Base-by-base conservation (phyloP, 2,113 vertebrate species). In the Clarias gariepinus region DNA sequence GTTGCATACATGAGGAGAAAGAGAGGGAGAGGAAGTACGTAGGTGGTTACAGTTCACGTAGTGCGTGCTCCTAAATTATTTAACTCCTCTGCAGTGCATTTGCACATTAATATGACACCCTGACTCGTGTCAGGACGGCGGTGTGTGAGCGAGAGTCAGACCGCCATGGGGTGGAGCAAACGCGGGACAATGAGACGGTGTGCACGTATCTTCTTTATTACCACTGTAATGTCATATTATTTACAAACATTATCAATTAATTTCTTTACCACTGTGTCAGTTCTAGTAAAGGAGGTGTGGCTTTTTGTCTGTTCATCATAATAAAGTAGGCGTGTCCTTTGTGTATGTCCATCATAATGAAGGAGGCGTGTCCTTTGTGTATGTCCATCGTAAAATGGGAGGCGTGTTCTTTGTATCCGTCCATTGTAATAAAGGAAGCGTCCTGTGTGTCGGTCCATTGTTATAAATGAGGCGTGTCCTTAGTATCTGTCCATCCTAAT, bases 51-150 rank as follows among this genome's bases (percentile, higher is more conserved):
- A 41, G 83, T 60, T 55, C 21, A 60, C 57, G 33, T 64, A 68
- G 85, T 66, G 25, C 10, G 52, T 57, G 84, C 25, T 64, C 11
- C 18, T 86, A 30, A 84, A 88, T 88, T 63, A 90, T 90, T 87
- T 13, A 88, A 64, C 33, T 30, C 19, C 53, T 53, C 76, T 87
- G 84, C 66, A 18, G 68, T 85, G 53, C 58, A n/a, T 85, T 57
- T 76, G 68, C 85, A 82, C 69, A 53, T 87, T 84, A 85, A 68
- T 7, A 23, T 30, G 60, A 10, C 53, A 16, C 33, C 28, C 16
- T 30, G 74, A 82, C 53, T 86, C 78, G 23, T 0, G 28, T 68
- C 30, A 55, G 9, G 33, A 55, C 15, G 16, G 41, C 0, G 66
- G 25, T 13, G 81, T 41, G 23, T 18, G 8, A 68, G 81, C n/a